Base-by-base conservation (phyloP, 1,140 invertebrate species). In the Pomacea maculata region DNA sequence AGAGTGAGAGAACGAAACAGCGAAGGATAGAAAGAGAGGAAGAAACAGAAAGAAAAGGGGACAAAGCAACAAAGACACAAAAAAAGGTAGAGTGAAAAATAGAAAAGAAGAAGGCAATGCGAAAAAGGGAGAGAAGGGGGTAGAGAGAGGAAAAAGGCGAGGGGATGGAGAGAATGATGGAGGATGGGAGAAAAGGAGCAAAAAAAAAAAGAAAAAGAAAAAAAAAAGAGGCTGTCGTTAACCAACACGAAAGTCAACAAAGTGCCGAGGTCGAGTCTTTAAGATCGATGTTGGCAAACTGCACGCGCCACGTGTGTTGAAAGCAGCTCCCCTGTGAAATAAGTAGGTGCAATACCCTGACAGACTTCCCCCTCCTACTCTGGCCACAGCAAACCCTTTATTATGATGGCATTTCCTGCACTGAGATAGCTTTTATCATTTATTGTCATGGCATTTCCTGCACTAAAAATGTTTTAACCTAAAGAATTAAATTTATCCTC, bases 181-280 rank as follows among this genome's bases (percentile, higher is more conserved):
- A 68, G 52, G 15, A 34, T 61, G 8, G 57, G 3, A 71, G 78
- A 19, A 63, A 17, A 68, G n/a, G 11, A 72, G 57, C 9, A 57
- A 19, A 71, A 61, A 65, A 61, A 78, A 61, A 78, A 0, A 65
- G 76, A 78, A 19, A 45, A 64, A 78, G 64, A 61, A 52, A 79
- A 19, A 34, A 52, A 63, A 12, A 71, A 52, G 8, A 25, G 25
- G 45, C 52, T 52, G 70, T 34, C 61, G 67, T 68, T 64, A 71
- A 21, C 52, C 29, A 21, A 1, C 19, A 45, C 19, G 34, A 55
- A 65, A 45, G 65, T 45, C 61, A 70, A 34, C n/a, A 65, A 70
- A 34, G 15, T 29, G 6, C 15, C 34, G 77, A 15, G 11, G 45
- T 61, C 25, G 54, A 19, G 64, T 11, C n/a, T 19, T 17, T 10